These are phyloP conservation scores for Drosophila funebris DNA, from an alignment of 1,140 invertebrate genomes.

Conservation along the genomic window DNA sequence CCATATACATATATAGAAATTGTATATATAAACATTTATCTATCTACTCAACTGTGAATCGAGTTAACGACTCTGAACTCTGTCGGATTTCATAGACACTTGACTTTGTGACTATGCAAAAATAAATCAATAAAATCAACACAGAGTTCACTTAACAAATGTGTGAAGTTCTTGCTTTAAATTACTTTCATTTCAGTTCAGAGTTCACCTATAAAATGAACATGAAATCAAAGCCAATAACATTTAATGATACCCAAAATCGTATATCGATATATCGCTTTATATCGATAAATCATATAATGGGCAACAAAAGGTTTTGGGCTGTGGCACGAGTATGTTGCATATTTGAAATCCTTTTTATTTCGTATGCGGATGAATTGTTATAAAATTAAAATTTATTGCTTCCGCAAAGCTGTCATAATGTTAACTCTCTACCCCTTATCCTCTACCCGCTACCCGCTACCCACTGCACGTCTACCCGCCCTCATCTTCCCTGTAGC, in stretches of 20 bases:
- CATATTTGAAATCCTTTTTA: constrained; percentile 42
- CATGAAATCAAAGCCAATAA: no score
- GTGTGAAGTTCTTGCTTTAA: background rate
- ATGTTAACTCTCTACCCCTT: constrained; percentile 13
- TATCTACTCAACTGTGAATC: constrained; percentile 62
- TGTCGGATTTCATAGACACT: constrained; percentile 8
- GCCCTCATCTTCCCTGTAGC: background rate
- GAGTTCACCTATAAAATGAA: background rate
- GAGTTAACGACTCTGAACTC: constrained; percentile 27
- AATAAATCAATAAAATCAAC: background rate
- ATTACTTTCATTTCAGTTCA: background rate
- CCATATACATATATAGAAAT: background rate
- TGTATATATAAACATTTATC: constrained; percentile 66
- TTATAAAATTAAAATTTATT: constrained; percentile 73
- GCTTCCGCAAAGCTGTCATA: constrained; percentile 63
- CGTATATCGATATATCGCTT: background rate
- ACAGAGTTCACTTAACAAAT: background rate
- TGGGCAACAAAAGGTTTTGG: constrained; percentile 2
- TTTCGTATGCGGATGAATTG: constrained; percentile 65
- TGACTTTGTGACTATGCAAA: background rate
- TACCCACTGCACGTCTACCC: no score
- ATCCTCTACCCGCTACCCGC: no score
- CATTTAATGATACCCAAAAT: background rate
- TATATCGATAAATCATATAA: constrained; percentile 25
- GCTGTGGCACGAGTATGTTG: constrained; percentile 40